phyloP scores from a whole-genome alignment of 2,888 invertebrate genomes.

The Lasiommata megera region DNA sequence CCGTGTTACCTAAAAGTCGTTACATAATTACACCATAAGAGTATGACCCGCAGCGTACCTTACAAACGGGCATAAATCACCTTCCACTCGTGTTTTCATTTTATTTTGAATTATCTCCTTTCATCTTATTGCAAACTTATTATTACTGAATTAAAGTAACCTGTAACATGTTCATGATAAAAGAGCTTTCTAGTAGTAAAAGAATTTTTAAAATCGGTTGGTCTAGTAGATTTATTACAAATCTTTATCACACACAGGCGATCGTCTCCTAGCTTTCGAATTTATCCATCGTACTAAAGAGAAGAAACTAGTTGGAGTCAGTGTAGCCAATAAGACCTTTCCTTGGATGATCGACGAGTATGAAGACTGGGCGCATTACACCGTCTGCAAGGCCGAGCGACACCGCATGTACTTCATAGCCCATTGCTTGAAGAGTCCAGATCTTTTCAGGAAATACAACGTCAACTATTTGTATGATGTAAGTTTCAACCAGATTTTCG shows the following conservation, averaged over 20 bases:
- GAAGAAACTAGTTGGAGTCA: constrained; percentile 68
- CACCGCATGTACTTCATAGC: constrained; percentile 76
- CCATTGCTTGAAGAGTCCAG: constrained; percentile 67
- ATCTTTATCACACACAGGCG: constrained; percentile 45
- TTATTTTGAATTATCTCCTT: too few relatives aligned
- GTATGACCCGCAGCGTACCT: too few relatives aligned
- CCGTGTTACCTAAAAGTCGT: too few relatives aligned
- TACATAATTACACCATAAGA: too few relatives aligned
- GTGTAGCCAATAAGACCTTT: constrained; percentile 66
- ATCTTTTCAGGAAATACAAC: constrained; percentile 67
- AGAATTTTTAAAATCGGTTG: too few relatives aligned
- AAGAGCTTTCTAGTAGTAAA: too few relatives aligned
- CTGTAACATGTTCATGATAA: too few relatives aligned
- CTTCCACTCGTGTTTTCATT: too few relatives aligned
- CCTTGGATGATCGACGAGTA: constrained; percentile 77
- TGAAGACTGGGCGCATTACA: constrained; percentile 75
- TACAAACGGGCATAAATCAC: too few relatives aligned
- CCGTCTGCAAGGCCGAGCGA: constrained; percentile 57
- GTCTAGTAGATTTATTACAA: too few relatives aligned
- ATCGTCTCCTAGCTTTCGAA: constrained; percentile 58
- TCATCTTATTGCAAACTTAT: too few relatives aligned
- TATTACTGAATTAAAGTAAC: too few relatives aligned
- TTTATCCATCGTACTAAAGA: constrained; percentile 54
- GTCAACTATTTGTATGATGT: constrained; percentile 77
- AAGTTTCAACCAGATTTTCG: constrained; percentile 29